phyloP scores from a whole-genome alignment of 2,797 vertebrate species.

The Masticophis lateralis region DNA sequence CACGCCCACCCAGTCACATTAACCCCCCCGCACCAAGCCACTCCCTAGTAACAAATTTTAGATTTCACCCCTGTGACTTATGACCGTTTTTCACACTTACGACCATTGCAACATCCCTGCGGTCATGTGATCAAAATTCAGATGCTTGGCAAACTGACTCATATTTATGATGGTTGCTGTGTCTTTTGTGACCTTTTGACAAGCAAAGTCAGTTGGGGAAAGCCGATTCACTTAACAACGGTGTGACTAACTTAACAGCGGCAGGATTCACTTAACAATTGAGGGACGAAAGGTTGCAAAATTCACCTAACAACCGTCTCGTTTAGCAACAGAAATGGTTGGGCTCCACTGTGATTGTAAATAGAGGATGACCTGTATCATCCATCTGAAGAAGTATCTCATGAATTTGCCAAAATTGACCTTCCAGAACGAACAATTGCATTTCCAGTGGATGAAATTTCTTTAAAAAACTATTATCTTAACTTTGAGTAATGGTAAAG shows the following conservation, averaged over 20 bases:
- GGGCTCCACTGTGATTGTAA: too few relatives aligned
- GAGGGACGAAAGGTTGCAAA: too few relatives aligned
- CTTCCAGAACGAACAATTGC: neutral
- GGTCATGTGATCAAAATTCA: too few relatives aligned
- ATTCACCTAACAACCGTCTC: neutral
- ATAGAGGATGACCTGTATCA: neutral
- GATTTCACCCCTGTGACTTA: too few relatives aligned
- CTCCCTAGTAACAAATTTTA: too few relatives aligned
- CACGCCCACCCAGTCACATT: too few relatives aligned
- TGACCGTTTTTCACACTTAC: too few relatives aligned
- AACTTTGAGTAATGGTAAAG: neutral
- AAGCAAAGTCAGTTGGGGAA: neutral
- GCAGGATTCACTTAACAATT: neutral
- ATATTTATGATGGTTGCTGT: too few relatives aligned
- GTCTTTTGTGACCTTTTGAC: neutral
- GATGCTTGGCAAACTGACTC: too few relatives aligned
- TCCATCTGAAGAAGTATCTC: neutral
- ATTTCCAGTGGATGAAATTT: neutral
- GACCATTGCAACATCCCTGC: too few relatives aligned
- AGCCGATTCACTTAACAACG: neutral
- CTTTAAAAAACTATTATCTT: neutral
- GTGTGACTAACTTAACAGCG: neutral
- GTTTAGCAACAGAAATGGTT: neutral
- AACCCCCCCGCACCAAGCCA: too few relatives aligned
- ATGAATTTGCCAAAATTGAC: neutral